Base-by-base conservation (phyloP, 1,140 invertebrate species). In the Drosophila paulistorum region DNA sequence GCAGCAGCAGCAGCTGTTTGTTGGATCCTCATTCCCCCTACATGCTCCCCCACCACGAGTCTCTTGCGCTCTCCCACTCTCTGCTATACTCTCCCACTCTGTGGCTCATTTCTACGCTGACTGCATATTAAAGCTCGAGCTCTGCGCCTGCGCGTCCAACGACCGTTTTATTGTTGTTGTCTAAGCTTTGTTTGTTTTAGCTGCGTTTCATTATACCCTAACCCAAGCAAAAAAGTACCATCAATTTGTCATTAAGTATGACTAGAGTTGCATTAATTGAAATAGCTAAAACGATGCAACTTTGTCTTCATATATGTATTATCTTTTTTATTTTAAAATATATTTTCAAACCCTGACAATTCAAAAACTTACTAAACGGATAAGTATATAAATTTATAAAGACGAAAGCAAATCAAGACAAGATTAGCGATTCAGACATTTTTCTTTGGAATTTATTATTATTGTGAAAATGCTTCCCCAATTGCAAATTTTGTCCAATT, bases 161-260 rank as follows among this genome's bases (percentile, higher is more conserved):
- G 61, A 65, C 73, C 74, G 61, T 77, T 77, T 58, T 67, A 64
- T 55, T 77, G 68, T 55, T 51, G 30, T 73, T 75, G 35, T 69
- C 74, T 76, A 76, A 76, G 74, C 74, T 86, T 79, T 81, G 81
- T 84, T 84, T 83, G 76, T 71, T 82, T 79, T 76, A 63, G 51
- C 59, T 48, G 64, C 48, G 45, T 39, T 62, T 41, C 41, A 51
- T 51, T 51, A 51, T 51, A 23, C 45, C 7, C 17, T 51, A 51
- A 7, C 1, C 17, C 6, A 48, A 9, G 7, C 20, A 9, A 48
- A 14, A 5, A 5, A 20, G 9, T 51, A 11, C 3, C 11, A 11
- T 23, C 1, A 51, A 3, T 51, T 51, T 23, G 7, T 11, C n/a
- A 51, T 23, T 51, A 51, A 51, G 37, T 35, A 23, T 23, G 20